Percentiles rank a stretch among this genome's conserved stretches.
Evolutionary conservation across 2,797 vertebrate species (phyloP).

Genomic region (Mormyrops boulengeri): DNA sequence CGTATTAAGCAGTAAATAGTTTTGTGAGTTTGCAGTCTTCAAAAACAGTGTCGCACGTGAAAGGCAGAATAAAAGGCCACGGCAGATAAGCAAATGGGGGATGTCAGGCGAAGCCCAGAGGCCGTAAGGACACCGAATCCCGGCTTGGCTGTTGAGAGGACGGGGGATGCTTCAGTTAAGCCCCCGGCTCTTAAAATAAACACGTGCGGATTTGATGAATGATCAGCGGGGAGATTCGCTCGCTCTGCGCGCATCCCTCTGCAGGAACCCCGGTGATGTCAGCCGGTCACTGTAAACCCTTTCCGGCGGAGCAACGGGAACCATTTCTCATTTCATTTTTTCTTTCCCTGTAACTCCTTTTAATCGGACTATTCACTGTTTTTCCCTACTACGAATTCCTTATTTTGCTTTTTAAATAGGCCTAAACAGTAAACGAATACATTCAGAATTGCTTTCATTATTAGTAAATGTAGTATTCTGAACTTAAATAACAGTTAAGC

Average conservation of each 20-base stretch:
- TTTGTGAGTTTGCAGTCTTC: conserved; percentile 37
- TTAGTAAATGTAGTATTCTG: not conserved
- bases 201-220: conserved; percentile 23
- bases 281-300: not conserved
- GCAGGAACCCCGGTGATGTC: not conserved
- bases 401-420: not conserved
- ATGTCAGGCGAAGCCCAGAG: conserved; percentile 1
- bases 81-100: conserved; percentile 20
- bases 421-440: not conserved
- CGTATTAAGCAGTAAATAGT: conserved; percentile 31
- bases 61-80: conserved; percentile 30
- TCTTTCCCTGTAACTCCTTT: not conserved
- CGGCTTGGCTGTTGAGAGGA: conserved; percentile 14
- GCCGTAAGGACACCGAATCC: not conserved
- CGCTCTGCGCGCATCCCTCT: not conserved
- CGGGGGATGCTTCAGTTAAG: conserved; percentile 30
- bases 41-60: conserved; percentile 21
- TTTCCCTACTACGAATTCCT: not conserved
- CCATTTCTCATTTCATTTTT: not conserved
- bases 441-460: not conserved
- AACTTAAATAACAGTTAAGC: not conserved
- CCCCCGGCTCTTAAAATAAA: conserved; percentile 25
- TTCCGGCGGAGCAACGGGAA: not conserved
- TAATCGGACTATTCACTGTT: not conserved
- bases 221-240: conserved; percentile 9